These are phyloP conservation scores for Crocidura indochinensis DNA, from an alignment of 2,797 vertebrate species.

Conservation along the genomic window DNA sequence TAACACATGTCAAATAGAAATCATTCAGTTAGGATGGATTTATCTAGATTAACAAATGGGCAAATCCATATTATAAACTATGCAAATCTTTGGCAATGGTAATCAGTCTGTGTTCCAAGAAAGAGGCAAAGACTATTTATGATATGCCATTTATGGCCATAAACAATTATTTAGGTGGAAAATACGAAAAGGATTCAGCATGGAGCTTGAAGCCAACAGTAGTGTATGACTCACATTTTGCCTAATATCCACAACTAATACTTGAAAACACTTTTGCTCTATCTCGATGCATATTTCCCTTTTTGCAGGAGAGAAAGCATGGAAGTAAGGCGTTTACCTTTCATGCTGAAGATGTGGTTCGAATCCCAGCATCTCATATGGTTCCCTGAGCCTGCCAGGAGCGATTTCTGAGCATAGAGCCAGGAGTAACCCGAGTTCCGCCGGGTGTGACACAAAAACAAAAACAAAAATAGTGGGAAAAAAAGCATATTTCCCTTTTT, in stretches of 20 bases:
- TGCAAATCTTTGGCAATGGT: constrained; percentile 11
- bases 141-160: not conserved
- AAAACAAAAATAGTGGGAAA: too few species aligned
- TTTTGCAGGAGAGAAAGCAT: too few species aligned
- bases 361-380: too few species aligned
- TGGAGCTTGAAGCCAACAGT: not conserved
- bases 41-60: constrained; percentile 11
- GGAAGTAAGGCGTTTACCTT: too few species aligned
- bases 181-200: not conserved
- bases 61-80: constrained; percentile 29
- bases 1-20: constrained; percentile 2
- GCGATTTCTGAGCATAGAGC: too few species aligned
- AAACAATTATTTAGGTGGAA: not conserved
- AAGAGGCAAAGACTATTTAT: not conserved
- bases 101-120: constrained; percentile 53
- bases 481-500: constrained; percentile 10
- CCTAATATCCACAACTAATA: not conserved
- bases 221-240: not conserved
- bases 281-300: not conserved
- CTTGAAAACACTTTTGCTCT: not conserved
- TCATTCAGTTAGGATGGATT: not conserved
- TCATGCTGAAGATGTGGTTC: too few species aligned
- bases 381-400: too few species aligned
- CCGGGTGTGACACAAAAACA: too few species aligned
- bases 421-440: too few species aligned